These are phyloP conservation scores for Engraulis encrasicolus DNA, from an alignment of 2,113 vertebrate genomes.

Conservation along the genomic window DNA sequence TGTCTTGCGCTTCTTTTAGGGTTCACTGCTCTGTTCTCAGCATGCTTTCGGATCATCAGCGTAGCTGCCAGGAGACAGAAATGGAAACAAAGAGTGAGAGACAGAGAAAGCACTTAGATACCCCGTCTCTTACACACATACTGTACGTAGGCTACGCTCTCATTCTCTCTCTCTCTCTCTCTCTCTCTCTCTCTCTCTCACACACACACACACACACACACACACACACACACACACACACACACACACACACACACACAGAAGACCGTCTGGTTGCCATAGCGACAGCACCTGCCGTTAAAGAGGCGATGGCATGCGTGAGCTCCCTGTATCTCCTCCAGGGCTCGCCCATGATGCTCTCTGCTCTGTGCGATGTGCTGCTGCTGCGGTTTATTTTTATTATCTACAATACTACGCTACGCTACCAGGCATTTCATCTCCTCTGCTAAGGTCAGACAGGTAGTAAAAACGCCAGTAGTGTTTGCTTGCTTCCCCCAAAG, in stretches of 20 bases:
- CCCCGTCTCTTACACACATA: not conserved
- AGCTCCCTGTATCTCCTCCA: constrained; percentile 30
- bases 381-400: not conserved
- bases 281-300: constrained; percentile 54
- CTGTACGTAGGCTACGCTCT: too few relatives aligned
- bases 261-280: constrained; percentile 59
- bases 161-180: constrained; percentile 19
- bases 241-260: constrained; percentile 4
- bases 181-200: too few relatives aligned
- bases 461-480: not conserved
- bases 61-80: not conserved
- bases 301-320: constrained; percentile 24
- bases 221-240: not conserved
- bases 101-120: constrained; percentile 6
- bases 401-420: not conserved
- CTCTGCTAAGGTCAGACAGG: not conserved
- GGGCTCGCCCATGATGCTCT: not conserved
- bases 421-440: not conserved
- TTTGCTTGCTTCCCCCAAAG: not conserved
- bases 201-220: constrained; percentile 9
- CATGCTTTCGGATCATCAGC: not conserved
- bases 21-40: not conserved
- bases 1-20: not conserved
- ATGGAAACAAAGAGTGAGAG: not conserved
- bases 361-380: not conserved